Evolutionary conservation across 2,888 invertebrate species (phyloP), one percentile per base, ranked within the genome.

Genomic region (Amorpha juglandis): DNA sequence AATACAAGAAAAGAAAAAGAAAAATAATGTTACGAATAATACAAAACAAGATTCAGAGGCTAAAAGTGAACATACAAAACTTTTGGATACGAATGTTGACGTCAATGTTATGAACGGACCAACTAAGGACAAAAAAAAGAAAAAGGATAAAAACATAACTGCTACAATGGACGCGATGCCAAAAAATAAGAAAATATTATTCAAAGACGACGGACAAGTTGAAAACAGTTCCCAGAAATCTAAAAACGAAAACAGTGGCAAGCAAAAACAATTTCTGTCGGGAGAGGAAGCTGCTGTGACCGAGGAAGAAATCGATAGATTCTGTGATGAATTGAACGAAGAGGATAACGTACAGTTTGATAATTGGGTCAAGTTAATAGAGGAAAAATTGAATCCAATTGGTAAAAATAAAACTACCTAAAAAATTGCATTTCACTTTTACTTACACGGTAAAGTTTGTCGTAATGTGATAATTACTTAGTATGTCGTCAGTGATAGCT

Each of bases 271-370:
- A 50, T 69, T 72, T 64, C 48, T 76, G 63, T 80, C 81, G 68
- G 78, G 79, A 55, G 84, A 84, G 38, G 90, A 92, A 72, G 84
- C 83, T 63, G 78, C 83, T 67, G 75, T 90, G 0, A 88, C 82
- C 70, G 92, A 93, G 68, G 92, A 90, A 76, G 93, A 93, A 68
- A 93, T 93, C 62, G 91, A 93, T 72, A 81, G 82, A 64, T 93
- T 89, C 78, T 91, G 91, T 77, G 89, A 91, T 69, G 91, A 90
- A 70, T 67, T 93, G 70, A 79, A 81, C 45, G 89, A 89, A 62
- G 88, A 90, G 76, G 90, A 91, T 72, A 92, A 93, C 74, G 75
- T 78, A 66, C 88, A 90, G 65, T 93, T 83, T 75, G 90, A 92
- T 75, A 81, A 81, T 66, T 93, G 93, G 93, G 83, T 93, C 33